phyloP scores from a whole-genome alignment of 1,140 invertebrate genomes.

The Bombus waltoni region DNA sequence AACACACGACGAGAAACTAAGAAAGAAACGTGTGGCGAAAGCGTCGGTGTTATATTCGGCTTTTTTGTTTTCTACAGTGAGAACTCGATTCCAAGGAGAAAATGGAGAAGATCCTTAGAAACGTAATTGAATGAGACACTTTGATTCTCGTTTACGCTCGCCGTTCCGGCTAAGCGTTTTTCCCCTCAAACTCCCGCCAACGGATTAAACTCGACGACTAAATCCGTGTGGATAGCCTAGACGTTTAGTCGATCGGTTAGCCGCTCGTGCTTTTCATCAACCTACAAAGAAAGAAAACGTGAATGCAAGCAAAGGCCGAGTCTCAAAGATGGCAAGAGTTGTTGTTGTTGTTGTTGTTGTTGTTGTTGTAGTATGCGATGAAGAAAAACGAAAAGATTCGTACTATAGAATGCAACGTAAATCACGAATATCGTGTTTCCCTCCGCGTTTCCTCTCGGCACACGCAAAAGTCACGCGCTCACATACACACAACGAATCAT shows the following conservation, averaged over 20 bases:
- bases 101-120: slow-evolving; percentile 19
- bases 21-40: slow-evolving; percentile 6
- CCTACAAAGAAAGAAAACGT: slow-evolving; percentile 56
- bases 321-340: slow-evolving; percentile 39
- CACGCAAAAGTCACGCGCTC: not conserved
- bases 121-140: slow-evolving; percentile 8
- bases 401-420: slow-evolving; percentile 17
- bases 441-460: slow-evolving; percentile 1
- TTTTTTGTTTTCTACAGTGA: not conserved
- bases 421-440: slow-evolving; percentile 6
- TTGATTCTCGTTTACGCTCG: slow-evolving; percentile 10
- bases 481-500: not conserved
- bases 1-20: not conserved
- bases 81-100: slow-evolving; percentile 17
- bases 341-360: not conserved
- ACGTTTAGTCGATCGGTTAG: slow-evolving; percentile 36
- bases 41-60: not conserved
- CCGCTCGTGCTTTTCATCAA: slow-evolving; percentile 52
- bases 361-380: slow-evolving; percentile 12
- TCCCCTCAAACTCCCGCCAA: slow-evolving; percentile 3
- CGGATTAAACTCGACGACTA: slow-evolving; percentile 37
- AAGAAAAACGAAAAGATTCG: slow-evolving; percentile 18
- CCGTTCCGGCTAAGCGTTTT: not conserved
- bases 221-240: slow-evolving; percentile 32
- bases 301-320: slow-evolving; percentile 17